Conservation (phyloP, 2,888 invertebrate genomes). For the Eupithecia inturbata region DNA sequence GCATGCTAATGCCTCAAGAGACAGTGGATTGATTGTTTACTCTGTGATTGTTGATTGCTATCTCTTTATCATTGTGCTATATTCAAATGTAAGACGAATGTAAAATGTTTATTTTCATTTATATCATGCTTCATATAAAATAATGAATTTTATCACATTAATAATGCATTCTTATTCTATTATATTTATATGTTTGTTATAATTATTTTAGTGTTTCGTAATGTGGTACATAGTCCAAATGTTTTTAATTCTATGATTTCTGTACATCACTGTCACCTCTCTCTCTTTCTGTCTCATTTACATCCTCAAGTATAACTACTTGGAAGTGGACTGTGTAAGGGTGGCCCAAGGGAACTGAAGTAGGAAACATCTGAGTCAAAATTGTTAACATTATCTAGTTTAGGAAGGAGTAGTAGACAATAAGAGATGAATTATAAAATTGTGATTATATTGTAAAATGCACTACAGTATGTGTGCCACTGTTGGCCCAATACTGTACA, state of each 20-base stretch:
- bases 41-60: slow-evolving; percentile 38
- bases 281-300: neutral
- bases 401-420: slow-evolving; percentile 41
- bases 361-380: neutral
- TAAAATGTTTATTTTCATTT: slow-evolving; percentile 23
- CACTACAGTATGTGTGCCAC: slow-evolving; percentile 37
- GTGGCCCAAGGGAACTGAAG: neutral
- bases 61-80: slow-evolving; percentile 29
- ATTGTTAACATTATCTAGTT: neutral
- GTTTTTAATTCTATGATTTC: slow-evolving; percentile 1
- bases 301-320: neutral
- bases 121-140: slow-evolving; percentile 19
- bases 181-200: neutral
- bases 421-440: slow-evolving; percentile 35
- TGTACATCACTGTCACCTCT: neutral
- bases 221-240: neutral
- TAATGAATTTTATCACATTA: slow-evolving; percentile 5
- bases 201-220: neutral
- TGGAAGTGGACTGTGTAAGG: neutral
- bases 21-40: slow-evolving; percentile 15
- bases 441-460: slow-evolving; percentile 31
- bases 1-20: slow-evolving; percentile 82
- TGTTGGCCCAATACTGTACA: slow-evolving; percentile 17
- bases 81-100: slow-evolving; percentile 15
- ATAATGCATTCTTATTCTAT: neutral